Percentiles rank a stretch among this genome's conserved stretches.
phyloP scores from a whole-genome alignment of 92 coral and sea anemone genomes.

The Zoanthus solanderi region DNA sequence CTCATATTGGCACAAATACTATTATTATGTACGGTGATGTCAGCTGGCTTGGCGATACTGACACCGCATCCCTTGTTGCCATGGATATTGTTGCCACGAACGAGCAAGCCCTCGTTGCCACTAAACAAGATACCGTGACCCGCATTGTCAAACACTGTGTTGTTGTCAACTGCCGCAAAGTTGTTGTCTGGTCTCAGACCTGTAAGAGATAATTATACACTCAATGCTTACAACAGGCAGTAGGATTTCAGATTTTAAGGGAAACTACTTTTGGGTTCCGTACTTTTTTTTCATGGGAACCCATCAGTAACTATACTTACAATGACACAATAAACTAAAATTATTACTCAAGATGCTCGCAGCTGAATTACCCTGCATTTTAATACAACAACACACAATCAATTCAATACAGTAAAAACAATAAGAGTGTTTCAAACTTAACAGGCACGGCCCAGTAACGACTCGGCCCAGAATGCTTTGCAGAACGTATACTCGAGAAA shows the following conservation, averaged over 20 bases:
- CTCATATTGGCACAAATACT: conserved; percentile 82
- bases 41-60: conserved; percentile 91
- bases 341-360: neutral
- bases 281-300: neutral
- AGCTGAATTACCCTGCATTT: too few relatives aligned
- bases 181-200: conserved; percentile 96
- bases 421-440: too few relatives aligned
- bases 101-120: conserved; percentile 89
- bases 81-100: conserved; percentile 85
- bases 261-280: too few relatives aligned
- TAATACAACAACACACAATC: too few relatives aligned
- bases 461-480: too few relatives aligned
- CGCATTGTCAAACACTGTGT: conserved; percentile 84
- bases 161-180: conserved; percentile 87
- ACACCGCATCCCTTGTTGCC: conserved; percentile 93
- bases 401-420: too few relatives aligned
- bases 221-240: neutral
- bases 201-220: conserved; percentile 28
- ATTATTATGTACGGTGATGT: conserved; percentile 91
- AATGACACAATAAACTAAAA: too few relatives aligned
- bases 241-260: too few relatives aligned
- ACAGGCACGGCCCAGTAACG: too few relatives aligned
- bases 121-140: conserved; percentile 93
- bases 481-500: too few relatives aligned
- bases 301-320: too few relatives aligned